These are phyloP conservation scores for Petrolisthes cinctipes DNA, from an alignment of 2,888 invertebrate genomes.

Conservation along the genomic window DNA sequence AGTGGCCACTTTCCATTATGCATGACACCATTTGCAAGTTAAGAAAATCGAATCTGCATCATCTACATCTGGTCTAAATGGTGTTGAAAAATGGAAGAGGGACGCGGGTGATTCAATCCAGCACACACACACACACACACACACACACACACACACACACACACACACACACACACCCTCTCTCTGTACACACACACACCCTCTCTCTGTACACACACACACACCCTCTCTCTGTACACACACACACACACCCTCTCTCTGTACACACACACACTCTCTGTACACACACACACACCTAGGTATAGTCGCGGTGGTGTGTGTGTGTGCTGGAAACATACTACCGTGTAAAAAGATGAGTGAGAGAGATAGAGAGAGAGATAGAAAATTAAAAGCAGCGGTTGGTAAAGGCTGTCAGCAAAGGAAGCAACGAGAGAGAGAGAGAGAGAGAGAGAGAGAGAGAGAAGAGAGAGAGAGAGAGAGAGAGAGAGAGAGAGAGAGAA, in stretches of 20 bases:
- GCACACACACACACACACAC: background rate
- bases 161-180: background rate
- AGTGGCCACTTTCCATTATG: background rate
- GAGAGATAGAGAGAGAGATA: background rate
- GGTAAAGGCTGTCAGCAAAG: background rate
- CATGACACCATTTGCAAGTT: background rate
- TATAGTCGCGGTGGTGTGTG: too few species aligned
- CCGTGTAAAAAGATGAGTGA: background rate
- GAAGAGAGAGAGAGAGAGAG: background rate
- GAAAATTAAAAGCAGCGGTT: background rate
- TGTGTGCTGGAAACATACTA: background rate
- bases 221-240: too few species aligned
- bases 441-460: conserved; percentile 9
- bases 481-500: background rate
- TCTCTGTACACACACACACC: background rate
- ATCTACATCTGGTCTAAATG: background rate
- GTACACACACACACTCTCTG: background rate
- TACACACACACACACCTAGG: background rate
- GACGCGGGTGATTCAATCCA: background rate
- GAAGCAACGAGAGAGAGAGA: conserved; percentile 11
- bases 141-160: background rate
- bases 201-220: background rate
- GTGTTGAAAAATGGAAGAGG: background rate
- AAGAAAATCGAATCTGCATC: background rate
- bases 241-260: background rate